Conservation (phyloP, 37 sponge, comb jelly and placozoan species). For the Bolinopsis microptera region DNA sequence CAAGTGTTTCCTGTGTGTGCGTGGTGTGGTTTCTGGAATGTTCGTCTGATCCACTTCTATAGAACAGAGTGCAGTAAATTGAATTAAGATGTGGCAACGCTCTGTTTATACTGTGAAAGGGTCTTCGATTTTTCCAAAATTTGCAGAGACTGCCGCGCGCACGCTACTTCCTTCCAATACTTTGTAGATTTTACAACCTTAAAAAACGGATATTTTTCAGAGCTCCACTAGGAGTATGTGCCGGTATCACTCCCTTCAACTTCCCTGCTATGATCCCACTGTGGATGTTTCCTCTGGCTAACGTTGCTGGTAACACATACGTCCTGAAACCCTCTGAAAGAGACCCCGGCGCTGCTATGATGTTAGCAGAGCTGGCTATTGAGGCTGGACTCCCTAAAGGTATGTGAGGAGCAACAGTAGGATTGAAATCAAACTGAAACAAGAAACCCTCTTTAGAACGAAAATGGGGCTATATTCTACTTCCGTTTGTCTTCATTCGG, state of each 20-base stretch:
- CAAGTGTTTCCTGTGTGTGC: background rate
- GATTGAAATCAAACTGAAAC: too few species aligned
- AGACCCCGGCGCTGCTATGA: slow-evolving; percentile 90
- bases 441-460: too few species aligned
- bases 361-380: slow-evolving; percentile 82
- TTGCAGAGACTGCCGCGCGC: background rate
- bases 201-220: too few species aligned
- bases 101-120: too few species aligned
- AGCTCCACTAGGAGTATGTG: slow-evolving; percentile 93
- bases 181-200: too few species aligned
- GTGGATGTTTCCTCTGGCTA: slow-evolving; percentile 98
- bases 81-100: too few species aligned
- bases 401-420: too few species aligned
- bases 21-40: too few species aligned
- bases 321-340: slow-evolving; percentile 94
- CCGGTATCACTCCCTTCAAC: slow-evolving; percentile 94
- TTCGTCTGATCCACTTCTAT: too few species aligned
- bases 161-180: background rate
- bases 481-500: too few species aligned
- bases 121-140: background rate
- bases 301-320: slow-evolving; percentile 94
- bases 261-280: slow-evolving; percentile 97
- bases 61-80: too few species aligned
- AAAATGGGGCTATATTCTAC: too few species aligned
- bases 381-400: slow-evolving; percentile 91